Base-by-base conservation (phyloP, 2,888 invertebrate species). In the Dyspetes luteomarginatus region DNA sequence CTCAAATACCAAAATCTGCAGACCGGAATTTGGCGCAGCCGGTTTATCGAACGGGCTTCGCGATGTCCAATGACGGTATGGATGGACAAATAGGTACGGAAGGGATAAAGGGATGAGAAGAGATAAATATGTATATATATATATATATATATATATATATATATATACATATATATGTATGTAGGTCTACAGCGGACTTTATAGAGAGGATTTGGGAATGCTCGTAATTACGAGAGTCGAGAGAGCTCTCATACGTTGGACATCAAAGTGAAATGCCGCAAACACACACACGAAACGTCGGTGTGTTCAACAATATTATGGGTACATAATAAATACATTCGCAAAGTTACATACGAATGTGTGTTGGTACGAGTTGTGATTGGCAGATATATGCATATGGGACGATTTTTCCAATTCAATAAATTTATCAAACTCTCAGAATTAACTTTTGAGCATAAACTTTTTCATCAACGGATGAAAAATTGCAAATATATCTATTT, bases 241-340 rank as follows among this genome's bases (percentile, higher is more conserved):
- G 74, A 52, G 74, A 67, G 30, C 60, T 77, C 78, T 45, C 41
- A 60, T 60, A 24, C 50, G 62, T 19, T 76, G 56, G 56, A 81
- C 76, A 81, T 81, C 80, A 81, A 81, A 81, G 80, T 41, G 72
- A 74, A 78, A 78, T 78, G 71, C 78, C 76, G 65, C 55, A 36
- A 48, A 58, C n/a, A n/a, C 26, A 55, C 65, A 73, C 52, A 58
- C 56, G 50, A 52, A 74, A 50, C 41, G 64, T 60, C 50, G 19
- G 43, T 30, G 17, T n/a, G 48, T 12, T 36, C 36, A 36, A 36
- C 36, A n/a, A n/a, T n/a, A n/a, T n/a, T n/a, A n/a, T n/a, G n/a
- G n/a, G n/a, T n/a, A n/a, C n/a, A n/a, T n/a, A n/a, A n/a, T n/a
- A n/a, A n/a, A n/a, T n/a, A n/a, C 36, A 3, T 36, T 36, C 36